These are phyloP conservation scores for Furcifer pardalis DNA, from an alignment of 2,797 vertebrate species.

Conservation along the genomic window DNA sequence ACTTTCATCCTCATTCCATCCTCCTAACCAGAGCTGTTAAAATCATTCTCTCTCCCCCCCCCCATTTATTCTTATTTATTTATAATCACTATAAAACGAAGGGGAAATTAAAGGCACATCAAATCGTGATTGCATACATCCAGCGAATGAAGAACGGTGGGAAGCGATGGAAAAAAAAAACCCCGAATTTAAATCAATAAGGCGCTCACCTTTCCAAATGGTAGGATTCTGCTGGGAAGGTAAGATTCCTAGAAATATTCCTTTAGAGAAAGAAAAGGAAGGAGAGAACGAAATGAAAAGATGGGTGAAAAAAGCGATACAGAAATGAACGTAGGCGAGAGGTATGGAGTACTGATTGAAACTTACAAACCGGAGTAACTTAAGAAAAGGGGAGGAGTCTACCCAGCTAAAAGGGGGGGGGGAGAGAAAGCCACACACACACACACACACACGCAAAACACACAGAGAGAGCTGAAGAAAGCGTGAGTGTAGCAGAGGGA, in stretches of 20 bases:
- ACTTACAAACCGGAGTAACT: constrained; percentile 65
- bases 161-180: background rate
- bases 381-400: constrained; percentile 80
- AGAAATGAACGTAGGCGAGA: constrained; percentile 37
- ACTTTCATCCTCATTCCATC: background rate
- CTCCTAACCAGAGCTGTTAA: background rate
- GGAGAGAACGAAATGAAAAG: background rate
- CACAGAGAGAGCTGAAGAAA: constrained; percentile 15
- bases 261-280: background rate
- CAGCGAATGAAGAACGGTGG: background rate
- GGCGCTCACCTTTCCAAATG: constrained; percentile 62
- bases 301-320: constrained; percentile 6
- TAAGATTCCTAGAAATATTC: constrained; percentile 21
- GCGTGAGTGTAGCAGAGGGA: background rate
- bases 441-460: too few relatives aligned
- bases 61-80: background rate
- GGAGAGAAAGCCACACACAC: constrained; percentile 39
- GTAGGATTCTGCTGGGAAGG: fast-evolving
- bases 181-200: fast-evolving
- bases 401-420: constrained; percentile 29
- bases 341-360: constrained; percentile 63
- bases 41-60: background rate
- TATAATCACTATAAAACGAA: background rate
- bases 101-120: background rate
- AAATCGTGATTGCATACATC: background rate